A percentile compares a stretch with the other conserved stretches of the same genome.
Conservation (phyloP, 2,888 invertebrate species). For the Aromia moschata region DNA sequence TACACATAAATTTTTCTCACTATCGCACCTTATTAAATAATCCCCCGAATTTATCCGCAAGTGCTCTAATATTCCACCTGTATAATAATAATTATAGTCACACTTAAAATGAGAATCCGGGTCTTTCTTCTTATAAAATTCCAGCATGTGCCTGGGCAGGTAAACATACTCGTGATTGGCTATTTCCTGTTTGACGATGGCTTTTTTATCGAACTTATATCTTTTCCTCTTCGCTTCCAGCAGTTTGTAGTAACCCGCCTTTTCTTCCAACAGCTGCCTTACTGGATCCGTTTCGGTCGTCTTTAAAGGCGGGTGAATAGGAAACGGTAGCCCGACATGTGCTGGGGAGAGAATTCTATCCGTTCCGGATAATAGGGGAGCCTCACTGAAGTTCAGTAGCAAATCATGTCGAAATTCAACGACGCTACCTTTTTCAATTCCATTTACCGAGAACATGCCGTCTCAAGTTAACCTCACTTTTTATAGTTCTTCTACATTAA, state of each 20-base stretch:
- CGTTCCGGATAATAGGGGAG: slow-evolving; percentile 39
- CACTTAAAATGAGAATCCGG: slow-evolving; percentile 35
- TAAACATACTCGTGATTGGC: slow-evolving; percentile 29
- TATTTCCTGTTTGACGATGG: slow-evolving; percentile 29
- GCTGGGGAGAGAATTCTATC: slow-evolving; percentile 31
- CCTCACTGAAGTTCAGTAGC: slow-evolving; percentile 37
- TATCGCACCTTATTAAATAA: slow-evolving; percentile 40
- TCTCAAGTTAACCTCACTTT: neutral
- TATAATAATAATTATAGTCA: slow-evolving; percentile 44
- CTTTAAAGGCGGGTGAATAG: slow-evolving; percentile 35
- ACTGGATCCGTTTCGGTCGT: slow-evolving; percentile 26
- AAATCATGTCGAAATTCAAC: slow-evolving; percentile 37
- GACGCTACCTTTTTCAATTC: neutral
- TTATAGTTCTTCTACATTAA: too few relatives aligned
- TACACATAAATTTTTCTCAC: slow-evolving; percentile 33
- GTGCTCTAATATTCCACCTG: slow-evolving; percentile 41
- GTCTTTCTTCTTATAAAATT: slow-evolving; percentile 39
- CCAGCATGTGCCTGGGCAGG: slow-evolving; percentile 39
- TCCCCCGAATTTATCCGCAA: slow-evolving; percentile 29
- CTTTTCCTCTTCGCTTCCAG: slow-evolving; percentile 23
- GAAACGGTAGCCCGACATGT: slow-evolving; percentile 40
- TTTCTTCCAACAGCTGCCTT: slow-evolving; percentile 31
- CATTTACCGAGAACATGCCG: neutral
- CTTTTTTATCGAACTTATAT: slow-evolving; percentile 28
- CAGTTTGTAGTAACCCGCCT: slow-evolving; percentile 29